Percentiles rank a stretch among this genome's conserved stretches.
Conservation (phyloP, 2,888 invertebrate species). For the Zelleria hepariella region DNA sequence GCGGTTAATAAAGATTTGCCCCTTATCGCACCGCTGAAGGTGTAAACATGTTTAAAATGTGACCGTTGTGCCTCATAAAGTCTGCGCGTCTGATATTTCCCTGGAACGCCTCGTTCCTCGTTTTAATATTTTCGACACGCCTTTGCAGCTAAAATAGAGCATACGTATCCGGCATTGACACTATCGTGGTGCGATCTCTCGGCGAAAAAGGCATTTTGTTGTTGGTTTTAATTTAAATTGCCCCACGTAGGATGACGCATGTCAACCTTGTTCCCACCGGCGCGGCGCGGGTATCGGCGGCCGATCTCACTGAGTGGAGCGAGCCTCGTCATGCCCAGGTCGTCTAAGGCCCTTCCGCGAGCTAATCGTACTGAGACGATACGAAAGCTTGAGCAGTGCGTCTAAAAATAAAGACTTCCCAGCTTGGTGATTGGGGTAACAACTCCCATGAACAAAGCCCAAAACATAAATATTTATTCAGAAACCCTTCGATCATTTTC, state of each 20-base stretch:
- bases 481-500: too few species aligned
- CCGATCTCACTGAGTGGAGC: neutral
- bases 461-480: too few species aligned
- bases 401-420: neutral
- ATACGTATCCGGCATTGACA: neutral
- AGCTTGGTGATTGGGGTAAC: too few species aligned
- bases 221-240: neutral
- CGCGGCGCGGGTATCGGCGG: neutral
- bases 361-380: too few species aligned
- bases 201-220: neutral
- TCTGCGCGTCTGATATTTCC: neutral
- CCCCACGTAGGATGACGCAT: conserved; percentile 1
- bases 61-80: neutral
- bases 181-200: neutral
- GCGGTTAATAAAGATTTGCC: neutral
- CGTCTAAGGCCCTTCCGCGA: neutral
- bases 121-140: neutral
- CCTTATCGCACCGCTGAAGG: neutral
- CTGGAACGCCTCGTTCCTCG: neutral
- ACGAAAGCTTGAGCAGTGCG: too few species aligned
- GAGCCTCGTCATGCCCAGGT: neutral
- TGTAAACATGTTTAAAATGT: neutral
- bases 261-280: neutral
- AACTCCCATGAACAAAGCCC: too few species aligned
- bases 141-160: neutral